These are phyloP conservation scores for Drosophila paulistorum DNA, from an alignment of 1,140 invertebrate genomes.

Conservation along the genomic window DNA sequence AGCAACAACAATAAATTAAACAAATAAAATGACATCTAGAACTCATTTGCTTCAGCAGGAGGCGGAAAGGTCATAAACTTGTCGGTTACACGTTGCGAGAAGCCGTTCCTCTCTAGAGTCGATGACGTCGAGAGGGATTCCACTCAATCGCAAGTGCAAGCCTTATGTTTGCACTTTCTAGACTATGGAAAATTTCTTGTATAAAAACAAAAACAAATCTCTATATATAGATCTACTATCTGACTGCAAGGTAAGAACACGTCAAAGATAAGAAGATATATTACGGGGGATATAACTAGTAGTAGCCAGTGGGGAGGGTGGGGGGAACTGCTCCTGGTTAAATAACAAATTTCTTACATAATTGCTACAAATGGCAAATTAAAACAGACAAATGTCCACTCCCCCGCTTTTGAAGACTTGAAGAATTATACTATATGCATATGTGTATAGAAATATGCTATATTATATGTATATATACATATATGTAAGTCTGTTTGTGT, in stretches of 20 bases:
- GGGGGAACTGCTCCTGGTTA: slow-evolving; percentile 36
- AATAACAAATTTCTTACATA: slow-evolving; percentile 33
- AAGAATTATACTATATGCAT: not conserved
- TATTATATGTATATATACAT: not conserved
- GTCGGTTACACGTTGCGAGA: slow-evolving; percentile 19
- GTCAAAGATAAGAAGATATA: slow-evolving; percentile 46
- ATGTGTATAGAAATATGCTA: not conserved
- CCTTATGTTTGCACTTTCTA: not conserved
- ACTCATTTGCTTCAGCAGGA: slow-evolving; percentile 14
- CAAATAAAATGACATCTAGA: slow-evolving; percentile 14
- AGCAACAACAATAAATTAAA: slow-evolving; percentile 41
- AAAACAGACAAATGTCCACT: not conserved
- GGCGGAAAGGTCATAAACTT: slow-evolving; percentile 60
- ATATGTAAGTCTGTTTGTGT: slow-evolving; percentile 7
- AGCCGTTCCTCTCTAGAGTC: not conserved
- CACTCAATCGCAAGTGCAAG: slow-evolving; percentile 13
- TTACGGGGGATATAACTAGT: not conserved
- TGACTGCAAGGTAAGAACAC: slow-evolving; percentile 27
- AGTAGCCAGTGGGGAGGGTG: not conserved
- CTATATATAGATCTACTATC: slow-evolving; percentile 12
- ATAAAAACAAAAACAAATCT: not conserved
- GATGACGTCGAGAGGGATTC: not conserved
- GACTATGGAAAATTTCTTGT: not conserved
- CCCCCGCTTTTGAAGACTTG: not conserved
- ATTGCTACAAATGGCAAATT: slow-evolving; percentile 11